Evolutionary conservation across 2,888 invertebrate genomes (phyloP), one percentile per base, ranked within the genome.

Genomic region (Lasioglossum malachurum): DNA sequence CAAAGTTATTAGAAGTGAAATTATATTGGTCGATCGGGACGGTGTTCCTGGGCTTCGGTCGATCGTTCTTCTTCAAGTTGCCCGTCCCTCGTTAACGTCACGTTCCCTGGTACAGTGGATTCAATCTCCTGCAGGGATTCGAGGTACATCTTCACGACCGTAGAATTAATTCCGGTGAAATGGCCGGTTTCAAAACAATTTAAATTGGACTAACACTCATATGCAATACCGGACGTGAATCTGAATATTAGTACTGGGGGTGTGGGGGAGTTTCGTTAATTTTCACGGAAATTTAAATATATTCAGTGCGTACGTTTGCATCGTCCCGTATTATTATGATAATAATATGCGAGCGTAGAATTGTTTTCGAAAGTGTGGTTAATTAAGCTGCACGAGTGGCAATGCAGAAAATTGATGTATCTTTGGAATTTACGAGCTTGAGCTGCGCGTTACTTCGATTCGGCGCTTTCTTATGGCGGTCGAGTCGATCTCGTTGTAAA

Each of bases 1-100:
- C 31, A 27, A 77, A 69, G 75, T 75, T 53, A 38, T 57, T 75
- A 75, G n/a, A 31, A 71, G 75, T 38, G 75, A 38, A 69, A 77
- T 69, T 77, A 46, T 69, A 69, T 77, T 49, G 35, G 69, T 35
- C 46, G 49, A 77, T 77, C 69, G 49, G 2, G 38, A 69, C 44
- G 64, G 31, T 60, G 64, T 64, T 64, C 76, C 41, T 31, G 74
- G 53, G 49, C 64, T 31, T 76, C 44, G 14, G 23, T 41, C 60
- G 31, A 67, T 31, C 64, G 64, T 67, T 23, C 44, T 31, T 46
- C 31, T 41, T n/a, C 77, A 12, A 38, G 67, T 46, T 38, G 35
- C n/a, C 77, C 16, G 64, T 31, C 0, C 38, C 77, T 69, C 67
- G 69, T 77, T 69, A 67, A 46, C 77, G 69, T 69, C 57, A 46